Conservation (phyloP, 2,888 invertebrate genomes). For the Monochamus alternatus region DNA sequence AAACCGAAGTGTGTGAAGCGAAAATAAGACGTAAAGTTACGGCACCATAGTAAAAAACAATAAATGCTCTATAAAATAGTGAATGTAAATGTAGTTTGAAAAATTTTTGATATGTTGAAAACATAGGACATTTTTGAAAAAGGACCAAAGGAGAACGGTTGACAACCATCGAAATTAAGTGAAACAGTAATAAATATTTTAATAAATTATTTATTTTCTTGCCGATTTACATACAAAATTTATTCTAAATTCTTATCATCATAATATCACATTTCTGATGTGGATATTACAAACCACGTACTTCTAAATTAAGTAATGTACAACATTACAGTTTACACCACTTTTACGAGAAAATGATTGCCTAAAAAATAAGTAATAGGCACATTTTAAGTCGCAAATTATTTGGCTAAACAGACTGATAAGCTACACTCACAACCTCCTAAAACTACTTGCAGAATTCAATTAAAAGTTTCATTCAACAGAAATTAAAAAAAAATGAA, state of each 20-base stretch:
- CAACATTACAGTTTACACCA: constrained; percentile 27
- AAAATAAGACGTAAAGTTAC: too few species aligned
- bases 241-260: constrained; percentile 50
- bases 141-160: too few species aligned
- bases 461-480: neutral
- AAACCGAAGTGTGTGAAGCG: too few species aligned
- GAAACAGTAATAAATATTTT: constrained; percentile 18
- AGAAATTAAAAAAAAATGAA: constrained; percentile 20
- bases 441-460: constrained; percentile 6
- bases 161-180: too few species aligned
- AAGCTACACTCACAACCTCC: constrained; percentile 19
- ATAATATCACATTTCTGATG: constrained; percentile 83
- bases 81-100: too few species aligned
- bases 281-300: constrained; percentile 76
- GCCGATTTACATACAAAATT: constrained; percentile 50
- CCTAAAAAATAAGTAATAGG: constrained; percentile 22
- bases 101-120: too few species aligned
- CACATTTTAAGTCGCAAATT: constrained; percentile 27
- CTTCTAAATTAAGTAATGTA: constrained; percentile 26
- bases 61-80: too few species aligned
- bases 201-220: constrained; percentile 44
- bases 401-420: constrained; percentile 12
- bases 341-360: constrained; percentile 18
- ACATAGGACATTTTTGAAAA: too few species aligned
- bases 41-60: too few species aligned